Conservation (phyloP, 2,888 invertebrate genomes). For the Drosophila meridionalis region DNA sequence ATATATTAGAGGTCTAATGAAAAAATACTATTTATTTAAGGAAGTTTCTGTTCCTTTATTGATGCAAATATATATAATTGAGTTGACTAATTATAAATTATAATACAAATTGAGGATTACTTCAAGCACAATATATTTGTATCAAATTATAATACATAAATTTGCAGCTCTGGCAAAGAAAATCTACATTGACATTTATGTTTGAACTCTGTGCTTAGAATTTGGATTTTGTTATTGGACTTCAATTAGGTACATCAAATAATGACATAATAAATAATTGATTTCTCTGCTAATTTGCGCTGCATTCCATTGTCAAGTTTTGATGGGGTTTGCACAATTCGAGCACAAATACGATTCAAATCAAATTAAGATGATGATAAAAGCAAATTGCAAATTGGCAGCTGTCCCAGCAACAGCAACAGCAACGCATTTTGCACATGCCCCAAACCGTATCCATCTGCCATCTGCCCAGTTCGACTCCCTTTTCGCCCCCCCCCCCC, state of each 20-base stretch:
- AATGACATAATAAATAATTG: slow-evolving; percentile 68
- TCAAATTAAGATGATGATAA: slow-evolving; percentile 80
- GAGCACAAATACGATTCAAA: slow-evolving; percentile 67
- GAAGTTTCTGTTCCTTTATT: too few relatives aligned
- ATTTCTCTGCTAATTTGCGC: slow-evolving; percentile 60
- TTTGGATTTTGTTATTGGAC: slow-evolving; percentile 28
- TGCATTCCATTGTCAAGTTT: slow-evolving; percentile 40
- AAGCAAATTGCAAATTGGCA: slow-evolving; percentile 79
- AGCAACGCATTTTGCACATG: neutral
- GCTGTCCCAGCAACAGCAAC: slow-evolving; percentile 28
- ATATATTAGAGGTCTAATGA: too few relatives aligned
- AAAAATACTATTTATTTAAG: too few relatives aligned
- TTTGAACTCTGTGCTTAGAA: neutral
- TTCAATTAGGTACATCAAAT: slow-evolving; percentile 55
- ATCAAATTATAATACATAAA: too few relatives aligned
- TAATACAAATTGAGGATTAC: too few relatives aligned
- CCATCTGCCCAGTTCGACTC: neutral
- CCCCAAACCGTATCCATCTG: too few relatives aligned
- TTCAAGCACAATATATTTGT: too few relatives aligned
- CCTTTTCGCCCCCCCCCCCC: neutral
- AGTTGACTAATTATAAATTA: too few relatives aligned
- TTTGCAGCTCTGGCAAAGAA: neutral
- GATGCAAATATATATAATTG: too few relatives aligned
- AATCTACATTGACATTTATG: neutral
- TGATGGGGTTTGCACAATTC: slow-evolving; percentile 15